Base-by-base conservation (phyloP, 2,888 invertebrate genomes). In the Acholoe squamosa region DNA sequence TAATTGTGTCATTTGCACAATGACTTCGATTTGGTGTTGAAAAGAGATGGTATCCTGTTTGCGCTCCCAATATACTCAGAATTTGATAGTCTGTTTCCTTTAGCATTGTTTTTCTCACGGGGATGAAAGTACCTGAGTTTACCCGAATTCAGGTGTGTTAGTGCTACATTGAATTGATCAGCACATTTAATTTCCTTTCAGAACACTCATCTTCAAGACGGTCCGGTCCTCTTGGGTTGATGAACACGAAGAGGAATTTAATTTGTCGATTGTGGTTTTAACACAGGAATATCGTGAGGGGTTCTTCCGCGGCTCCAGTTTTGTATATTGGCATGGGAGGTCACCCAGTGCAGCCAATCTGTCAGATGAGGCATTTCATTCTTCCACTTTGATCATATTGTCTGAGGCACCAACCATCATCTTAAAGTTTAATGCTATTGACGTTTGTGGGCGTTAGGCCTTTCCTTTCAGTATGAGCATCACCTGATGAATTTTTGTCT, bases 381-480 rank as follows among this genome's bases (percentile, higher is more conserved):
- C 34, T 80, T 14, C 7, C 14, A 16, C 80, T 80, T 80, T 80
- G 80, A 80, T 80, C 80, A 34, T 80, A 80, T 80, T 80, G 80
- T 80, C 80, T 80, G 80, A 80, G 80, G 16, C 28, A 0, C 80
- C 43, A 34, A 43, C 16, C n/a, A 25, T 16, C 34, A 16, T 43
- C 43, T 31, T 80, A 80, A 80, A 80, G 33, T 80, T 80, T 80
- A 34, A 80, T 80, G 80, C 34, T 43, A 34, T 43, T 43, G 80
- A 80, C 80, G 28, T 80, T 22, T 0, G 34, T 33, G 14, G 34
- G 34, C 34, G 14, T 19, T 22, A n/a, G 12, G 22, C 33, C 28
- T 7, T 34, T 80, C 80, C 80, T 34, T 34, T 25, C n/a, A 43
- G 33, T 43, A 80, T 80, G 16, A 80, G 33, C 80, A 25, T 5